A percentile compares a stretch with the other conserved stretches of the same genome.
Evolutionary conservation across 2,797 vertebrate genomes (phyloP).

Genomic region (Sandelia bainsii): DNA sequence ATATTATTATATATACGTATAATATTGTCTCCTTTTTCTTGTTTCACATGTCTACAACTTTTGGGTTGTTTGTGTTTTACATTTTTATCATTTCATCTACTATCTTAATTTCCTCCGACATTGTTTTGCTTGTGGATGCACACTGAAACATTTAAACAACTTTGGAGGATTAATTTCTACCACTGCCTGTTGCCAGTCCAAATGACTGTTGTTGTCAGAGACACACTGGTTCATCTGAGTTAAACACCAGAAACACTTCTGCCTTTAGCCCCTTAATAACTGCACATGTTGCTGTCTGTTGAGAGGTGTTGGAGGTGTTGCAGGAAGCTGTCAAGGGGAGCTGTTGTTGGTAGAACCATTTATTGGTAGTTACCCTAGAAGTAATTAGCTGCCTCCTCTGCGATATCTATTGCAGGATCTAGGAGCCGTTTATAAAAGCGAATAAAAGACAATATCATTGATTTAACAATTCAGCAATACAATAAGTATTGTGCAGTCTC

Average conservation of each 20-base stretch:
- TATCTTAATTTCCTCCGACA: constrained; percentile 4
- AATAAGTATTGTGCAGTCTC: constrained; percentile 16
- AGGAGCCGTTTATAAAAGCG: constrained; percentile 44
- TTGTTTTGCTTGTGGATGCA: not conserved
- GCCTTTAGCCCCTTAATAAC: constrained; percentile 48
- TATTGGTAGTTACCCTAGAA: constrained; percentile 41
- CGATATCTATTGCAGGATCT: constrained; percentile 39
- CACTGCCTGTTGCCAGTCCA: constrained; percentile 9
- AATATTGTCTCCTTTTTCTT: constrained; percentile 1
- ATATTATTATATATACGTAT: no score
- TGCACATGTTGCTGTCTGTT: constrained; percentile 25
- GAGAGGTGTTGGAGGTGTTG: constrained; percentile 41
- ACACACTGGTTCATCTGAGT: constrained; percentile 46
- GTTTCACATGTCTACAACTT: not conserved
- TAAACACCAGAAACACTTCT: constrained; percentile 51
- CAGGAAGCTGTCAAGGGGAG: no score
- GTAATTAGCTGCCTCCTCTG: constrained; percentile 52
- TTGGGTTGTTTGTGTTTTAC: not conserved
- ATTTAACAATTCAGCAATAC: constrained; percentile 31
- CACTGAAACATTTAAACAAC: constrained; percentile 5
- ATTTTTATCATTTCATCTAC: constrained; percentile 2
- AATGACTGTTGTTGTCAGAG: constrained; percentile 28
- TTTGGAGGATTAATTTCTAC: constrained; percentile 6
- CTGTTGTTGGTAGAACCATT: constrained; percentile 26
- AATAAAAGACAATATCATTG: constrained; percentile 26